These are phyloP conservation scores for Melanotaenia maccullochi DNA, from an alignment of 2,797 vertebrate genomes.

Conservation along the genomic window DNA sequence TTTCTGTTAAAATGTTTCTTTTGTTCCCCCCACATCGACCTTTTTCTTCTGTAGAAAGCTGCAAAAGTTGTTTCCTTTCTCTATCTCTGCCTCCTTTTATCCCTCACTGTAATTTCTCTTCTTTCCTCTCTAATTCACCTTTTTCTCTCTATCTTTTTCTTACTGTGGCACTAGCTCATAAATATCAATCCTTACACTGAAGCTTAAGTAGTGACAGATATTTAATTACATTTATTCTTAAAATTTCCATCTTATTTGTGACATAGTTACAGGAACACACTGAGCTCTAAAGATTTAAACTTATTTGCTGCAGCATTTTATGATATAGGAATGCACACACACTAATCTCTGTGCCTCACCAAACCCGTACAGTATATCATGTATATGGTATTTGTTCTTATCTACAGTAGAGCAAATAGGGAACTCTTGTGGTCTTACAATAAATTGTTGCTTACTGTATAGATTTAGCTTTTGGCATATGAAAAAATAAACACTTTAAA, in stretches of 20 bases:
- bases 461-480: slow-evolving; percentile 9
- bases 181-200: slow-evolving; percentile 47
- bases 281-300: slow-evolving; percentile 1
- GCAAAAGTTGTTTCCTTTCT: slow-evolving; percentile 57
- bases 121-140: slow-evolving; percentile 35
- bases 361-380: slow-evolving; percentile 10
- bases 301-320: slow-evolving; percentile 14
- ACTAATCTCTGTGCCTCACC: not conserved
- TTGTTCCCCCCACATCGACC: slow-evolving; percentile 49
- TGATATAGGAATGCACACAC: slow-evolving; percentile 4
- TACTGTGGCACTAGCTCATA: slow-evolving; percentile 54
- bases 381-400: slow-evolving; percentile 5
- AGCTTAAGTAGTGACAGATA: slow-evolving; percentile 25
- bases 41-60: slow-evolving; percentile 61
- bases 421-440: not conserved
- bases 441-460: not conserved
- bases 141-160: slow-evolving; percentile 53
- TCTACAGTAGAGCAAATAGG: slow-evolving; percentile 11
- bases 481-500: not conserved
- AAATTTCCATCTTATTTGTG: slow-evolving; percentile 2
- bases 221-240: not conserved
- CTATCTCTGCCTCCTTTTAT: slow-evolving; percentile 28
- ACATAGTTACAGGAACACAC: not conserved
- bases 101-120: slow-evolving; percentile 24
- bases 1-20: slow-evolving; percentile 69